These are phyloP conservation scores for Cossypha polioptera DNA, from an alignment of 2,797 vertebrate genomes.

Conservation along the genomic window DNA sequence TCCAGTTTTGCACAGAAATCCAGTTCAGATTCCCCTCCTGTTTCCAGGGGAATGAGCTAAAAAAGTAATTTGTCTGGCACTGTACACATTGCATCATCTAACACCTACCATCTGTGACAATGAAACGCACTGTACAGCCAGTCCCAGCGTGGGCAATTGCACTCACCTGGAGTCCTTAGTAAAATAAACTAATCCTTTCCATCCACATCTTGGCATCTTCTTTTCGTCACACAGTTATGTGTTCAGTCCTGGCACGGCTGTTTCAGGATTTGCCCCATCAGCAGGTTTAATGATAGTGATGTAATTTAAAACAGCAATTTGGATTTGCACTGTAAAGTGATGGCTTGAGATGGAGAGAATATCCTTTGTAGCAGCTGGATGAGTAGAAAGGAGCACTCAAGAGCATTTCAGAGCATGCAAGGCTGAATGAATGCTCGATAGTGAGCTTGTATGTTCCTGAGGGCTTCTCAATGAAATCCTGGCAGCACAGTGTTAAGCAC, in stretches of 20 bases:
- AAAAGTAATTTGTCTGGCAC: conserved; percentile 57
- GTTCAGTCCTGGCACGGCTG: background rate
- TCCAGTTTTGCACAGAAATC: conserved; percentile 42
- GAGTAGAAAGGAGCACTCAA: background rate
- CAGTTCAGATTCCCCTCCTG: conserved; percentile 50
- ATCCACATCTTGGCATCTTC: conserved; percentile 44
- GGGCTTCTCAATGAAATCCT: background rate
- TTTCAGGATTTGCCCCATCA: background rate
- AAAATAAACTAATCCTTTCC: conserved; percentile 31
- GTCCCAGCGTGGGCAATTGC: conserved; percentile 41
- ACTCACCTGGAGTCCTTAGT: conserved; percentile 38
- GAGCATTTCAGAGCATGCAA: background rate
- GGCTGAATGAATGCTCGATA: background rate
- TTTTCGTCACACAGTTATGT: conserved; percentile 14
- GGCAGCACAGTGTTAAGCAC: fast-evolving
- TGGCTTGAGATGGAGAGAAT: background rate
- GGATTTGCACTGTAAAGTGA: background rate
- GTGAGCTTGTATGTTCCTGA: background rate
- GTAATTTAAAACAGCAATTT: conserved; percentile 59
- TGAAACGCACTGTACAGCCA: conserved; percentile 34
- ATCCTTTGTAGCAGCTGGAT: background rate
- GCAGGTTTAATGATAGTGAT: conserved; percentile 45
- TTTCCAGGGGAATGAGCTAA: conserved; percentile 47
- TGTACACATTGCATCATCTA: conserved; percentile 50
- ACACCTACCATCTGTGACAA: conserved; percentile 65